These are phyloP conservation scores for Phyllopteryx taeniolatus DNA, from an alignment of 2,113 vertebrate species.

Conservation along the genomic window DNA sequence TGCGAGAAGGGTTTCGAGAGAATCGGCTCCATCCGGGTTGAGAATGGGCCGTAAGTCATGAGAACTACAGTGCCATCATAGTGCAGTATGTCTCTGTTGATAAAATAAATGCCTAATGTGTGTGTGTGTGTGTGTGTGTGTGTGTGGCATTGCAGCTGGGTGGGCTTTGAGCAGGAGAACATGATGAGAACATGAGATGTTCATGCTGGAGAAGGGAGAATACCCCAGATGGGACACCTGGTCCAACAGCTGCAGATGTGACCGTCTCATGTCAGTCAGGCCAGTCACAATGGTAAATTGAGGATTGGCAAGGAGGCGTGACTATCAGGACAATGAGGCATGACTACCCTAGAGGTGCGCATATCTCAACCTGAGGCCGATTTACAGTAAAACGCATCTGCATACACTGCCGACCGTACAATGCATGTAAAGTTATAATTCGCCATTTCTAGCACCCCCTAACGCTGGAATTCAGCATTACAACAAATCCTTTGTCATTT, in stretches of 20 bases:
- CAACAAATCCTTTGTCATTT: too few relatives aligned
- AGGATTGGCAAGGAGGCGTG: too few relatives aligned
- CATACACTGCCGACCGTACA: background rate
- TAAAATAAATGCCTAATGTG: background rate
- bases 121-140: background rate
- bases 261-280: constrained; percentile 77
- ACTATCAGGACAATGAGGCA: too few relatives aligned
- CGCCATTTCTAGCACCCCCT: too few relatives aligned
- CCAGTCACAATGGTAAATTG: constrained; percentile 76
- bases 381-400: background rate
- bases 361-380: background rate
- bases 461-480: too few relatives aligned
- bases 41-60: constrained; percentile 76
- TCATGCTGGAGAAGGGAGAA: constrained; percentile 81
- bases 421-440: background rate
- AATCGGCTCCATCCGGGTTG: constrained; percentile 77
- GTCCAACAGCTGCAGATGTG: constrained; percentile 81
- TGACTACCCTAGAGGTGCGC: background rate
- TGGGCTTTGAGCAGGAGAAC: constrained; percentile 79
- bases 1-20: constrained; percentile 73
- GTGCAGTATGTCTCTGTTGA: background rate
- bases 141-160: constrained; percentile 64
- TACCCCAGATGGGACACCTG: constrained; percentile 83
- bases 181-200: constrained; percentile 76
- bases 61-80: background rate